These are phyloP conservation scores for Lepidocyrtinus sp. DNA, from an alignment of 2,888 invertebrate species.

Conservation along the genomic window DNA sequence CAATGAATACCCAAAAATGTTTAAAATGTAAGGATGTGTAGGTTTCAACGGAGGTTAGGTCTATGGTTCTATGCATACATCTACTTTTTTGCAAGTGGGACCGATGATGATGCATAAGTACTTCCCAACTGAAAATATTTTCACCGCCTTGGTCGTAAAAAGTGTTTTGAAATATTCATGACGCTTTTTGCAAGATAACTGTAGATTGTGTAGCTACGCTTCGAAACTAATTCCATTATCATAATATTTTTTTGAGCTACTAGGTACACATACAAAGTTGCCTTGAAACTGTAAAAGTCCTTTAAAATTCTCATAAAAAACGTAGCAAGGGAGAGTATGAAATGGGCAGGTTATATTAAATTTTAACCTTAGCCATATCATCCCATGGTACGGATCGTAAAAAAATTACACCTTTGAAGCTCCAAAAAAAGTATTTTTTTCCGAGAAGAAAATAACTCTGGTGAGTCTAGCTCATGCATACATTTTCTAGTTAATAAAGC, in stretches of 20 bases:
- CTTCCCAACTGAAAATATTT: conserved; percentile 52
- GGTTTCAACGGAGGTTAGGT: neutral
- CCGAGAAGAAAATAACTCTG: neutral
- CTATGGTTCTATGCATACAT: conserved; percentile 49
- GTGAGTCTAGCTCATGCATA: too few relatives aligned
- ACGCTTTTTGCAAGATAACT: conserved; percentile 62
- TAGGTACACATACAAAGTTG: neutral
- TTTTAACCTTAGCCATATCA: neutral
- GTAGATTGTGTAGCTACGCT: conserved; percentile 29
- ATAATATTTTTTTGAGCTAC: conserved; percentile 28
- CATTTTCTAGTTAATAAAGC: too few relatives aligned
- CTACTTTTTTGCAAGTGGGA: conserved; percentile 48
- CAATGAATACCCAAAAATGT: conserved; percentile 36
- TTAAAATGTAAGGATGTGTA: conserved; percentile 23
- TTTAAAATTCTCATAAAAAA: neutral
- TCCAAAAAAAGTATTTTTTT: too few relatives aligned
- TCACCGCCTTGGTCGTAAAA: conserved; percentile 54
- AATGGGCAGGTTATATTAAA: neutral
- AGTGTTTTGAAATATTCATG: conserved; percentile 61
- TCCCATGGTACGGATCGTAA: neutral
- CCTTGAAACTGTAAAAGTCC: neutral
- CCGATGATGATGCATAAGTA: conserved; percentile 36
- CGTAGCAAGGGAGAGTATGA: neutral
- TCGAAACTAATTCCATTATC: conserved; percentile 37
- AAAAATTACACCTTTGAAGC: neutral